These are phyloP conservation scores for Pristionchus pacificus DNA, from an alignment of 1,140 invertebrate species.

Conservation along the genomic window DNA sequence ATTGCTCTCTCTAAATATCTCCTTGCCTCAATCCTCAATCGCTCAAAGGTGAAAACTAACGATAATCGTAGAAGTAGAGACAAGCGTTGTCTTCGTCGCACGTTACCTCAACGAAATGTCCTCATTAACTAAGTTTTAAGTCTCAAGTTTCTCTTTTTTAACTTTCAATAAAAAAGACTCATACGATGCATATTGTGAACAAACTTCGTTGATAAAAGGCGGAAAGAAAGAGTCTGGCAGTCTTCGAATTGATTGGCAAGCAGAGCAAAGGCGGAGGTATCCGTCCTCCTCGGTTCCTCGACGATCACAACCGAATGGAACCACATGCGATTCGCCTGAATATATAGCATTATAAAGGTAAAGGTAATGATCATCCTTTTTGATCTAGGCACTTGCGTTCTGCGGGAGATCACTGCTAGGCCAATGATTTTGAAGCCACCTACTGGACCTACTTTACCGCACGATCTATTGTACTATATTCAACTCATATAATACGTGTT, in stretches of 20 bases:
- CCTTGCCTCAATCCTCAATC: background rate
- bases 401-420: no score
- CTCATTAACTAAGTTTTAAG: no score
- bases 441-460: no score
- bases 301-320: conserved; percentile 58
- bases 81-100: conserved; percentile 58
- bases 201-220: conserved; percentile 57
- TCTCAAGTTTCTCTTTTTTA: no score
- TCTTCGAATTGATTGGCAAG: conserved; percentile 54
- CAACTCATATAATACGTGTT: no score
- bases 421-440: no score
- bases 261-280: conserved; percentile 53
- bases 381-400: no score
- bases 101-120: conserved; percentile 13
- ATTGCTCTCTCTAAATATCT: background rate
- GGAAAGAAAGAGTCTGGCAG: conserved; percentile 56
- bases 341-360: no score
- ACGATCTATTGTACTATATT: no score
- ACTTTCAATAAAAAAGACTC: no score
- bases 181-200: no score
- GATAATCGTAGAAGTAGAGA: conserved; percentile 57
- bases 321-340: conserved; percentile 56
- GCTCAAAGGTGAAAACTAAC: conserved; percentile 30
- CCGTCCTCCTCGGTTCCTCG: conserved; percentile 54
- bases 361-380: no score